Evolutionary conservation across 2,888 invertebrate species (phyloP), one percentile per base, ranked within the genome.

Genomic region (Pheosia tremula): DNA sequence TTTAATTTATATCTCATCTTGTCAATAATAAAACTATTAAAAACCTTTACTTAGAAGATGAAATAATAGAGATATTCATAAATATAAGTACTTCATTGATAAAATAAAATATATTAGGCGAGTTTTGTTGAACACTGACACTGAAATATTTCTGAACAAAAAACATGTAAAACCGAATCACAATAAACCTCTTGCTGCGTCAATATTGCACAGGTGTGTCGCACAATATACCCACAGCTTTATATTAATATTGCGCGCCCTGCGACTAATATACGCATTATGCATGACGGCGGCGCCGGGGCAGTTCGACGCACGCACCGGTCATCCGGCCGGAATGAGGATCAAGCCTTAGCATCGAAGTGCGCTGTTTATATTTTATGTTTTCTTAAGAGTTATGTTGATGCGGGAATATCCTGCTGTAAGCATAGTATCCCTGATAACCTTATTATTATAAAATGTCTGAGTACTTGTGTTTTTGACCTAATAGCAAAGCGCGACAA

Each of bases 181-280:
- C 47, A 47, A 47, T 47, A 47, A 47, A 47, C 11, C 47, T n/a
- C 47, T n/a, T 3, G 4, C n/a, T n/a, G 47, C 47, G n/a, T 47
- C 47, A 47, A 47, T 47, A 47, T n/a, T n/a, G 47, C 47, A 24
- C 50, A 50, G 50, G 50, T 50, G 50, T 5, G 50, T 24, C 50
- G 7, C 13, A 8, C 50, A 37, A n/a, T 53, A 37, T 37, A 10
- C 37, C 37, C 10, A 6, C 53, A 37, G 24, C 37, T 11, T 53
- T 50, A 50, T 50, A 50, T 39, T 41, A 56, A 41, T 56, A 56
- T 41, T 13, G 56, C 54, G 39, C 38, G 10, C 6, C 57, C 45
- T 36, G 60, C 43, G 43, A 24, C 54, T 54, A 59, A 45, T 60
- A 60, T 60, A 57, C 57, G 60, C 60, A 60, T 60, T 54, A 60